phyloP scores from a whole-genome alignment of 2,113 vertebrate genomes.

The Chloebia gouldiae region DNA sequence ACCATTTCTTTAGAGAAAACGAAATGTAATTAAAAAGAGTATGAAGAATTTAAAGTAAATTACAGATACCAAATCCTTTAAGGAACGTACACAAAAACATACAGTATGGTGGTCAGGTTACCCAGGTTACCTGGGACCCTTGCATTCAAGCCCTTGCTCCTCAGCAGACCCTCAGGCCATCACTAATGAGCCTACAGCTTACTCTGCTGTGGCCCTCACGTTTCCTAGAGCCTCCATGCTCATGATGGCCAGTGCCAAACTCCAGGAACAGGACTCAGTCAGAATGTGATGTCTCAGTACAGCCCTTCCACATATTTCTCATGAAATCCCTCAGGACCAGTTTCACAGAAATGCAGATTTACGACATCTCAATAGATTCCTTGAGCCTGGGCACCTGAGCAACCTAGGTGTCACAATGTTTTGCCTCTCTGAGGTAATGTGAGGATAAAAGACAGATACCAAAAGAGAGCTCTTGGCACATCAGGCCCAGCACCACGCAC shows the following conservation, averaged over 20 bases:
- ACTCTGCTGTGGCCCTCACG: neutral
- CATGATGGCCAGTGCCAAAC: neutral
- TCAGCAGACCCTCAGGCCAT: neutral
- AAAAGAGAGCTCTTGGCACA: neutral
- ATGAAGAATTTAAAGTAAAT: neutral
- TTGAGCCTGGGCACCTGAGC: neutral
- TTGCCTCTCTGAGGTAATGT: neutral
- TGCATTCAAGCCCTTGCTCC: neutral
- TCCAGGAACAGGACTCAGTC: neutral
- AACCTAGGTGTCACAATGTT: neutral
- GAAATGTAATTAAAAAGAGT: rapidly evolving
- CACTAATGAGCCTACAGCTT: neutral
- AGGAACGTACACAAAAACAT: neutral
- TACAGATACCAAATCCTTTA: neutral
- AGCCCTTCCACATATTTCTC: neutral
- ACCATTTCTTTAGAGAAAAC: neutral
- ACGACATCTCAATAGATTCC: neutral
- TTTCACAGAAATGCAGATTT: neutral
- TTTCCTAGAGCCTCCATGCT: neutral
- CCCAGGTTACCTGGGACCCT: neutral
- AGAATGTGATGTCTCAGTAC: neutral
- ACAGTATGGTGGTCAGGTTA: neutral
- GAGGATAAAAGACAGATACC: neutral
- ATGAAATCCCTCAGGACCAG: neutral
- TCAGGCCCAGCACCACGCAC: neutral